Percentiles rank a stretch among this genome's conserved stretches.
Conservation (phyloP, 23 tunicate species). For the Ciona savignyi region DNA sequence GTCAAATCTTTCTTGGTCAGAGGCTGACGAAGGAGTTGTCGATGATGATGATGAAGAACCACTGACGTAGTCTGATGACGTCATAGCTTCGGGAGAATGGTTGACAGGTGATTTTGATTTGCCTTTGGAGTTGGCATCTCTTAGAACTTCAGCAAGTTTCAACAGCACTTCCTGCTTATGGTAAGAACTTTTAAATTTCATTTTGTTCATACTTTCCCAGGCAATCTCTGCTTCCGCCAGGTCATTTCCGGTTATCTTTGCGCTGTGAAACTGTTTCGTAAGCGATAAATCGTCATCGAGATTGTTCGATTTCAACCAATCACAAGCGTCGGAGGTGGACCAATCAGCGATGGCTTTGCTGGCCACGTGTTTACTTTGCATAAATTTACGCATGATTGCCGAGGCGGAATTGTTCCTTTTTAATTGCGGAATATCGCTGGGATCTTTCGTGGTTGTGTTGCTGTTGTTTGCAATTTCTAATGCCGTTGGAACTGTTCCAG, state of each 20-base stretch:
- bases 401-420: background rate
- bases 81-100: slow-evolving; percentile 22
- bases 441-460: background rate
- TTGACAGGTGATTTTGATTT: slow-evolving; percentile 9
- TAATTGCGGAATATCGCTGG: background rate
- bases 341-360: slow-evolving; percentile 20
- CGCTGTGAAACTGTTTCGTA: slow-evolving; percentile 12
- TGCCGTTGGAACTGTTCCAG: background rate
- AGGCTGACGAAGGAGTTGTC: slow-evolving; percentile 4
- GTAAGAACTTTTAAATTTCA: slow-evolving; percentile 13
- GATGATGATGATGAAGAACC: slow-evolving; percentile 32
- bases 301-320: slow-evolving; percentile 21
- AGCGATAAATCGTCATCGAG: slow-evolving; percentile 24
- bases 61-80: slow-evolving; percentile 48
- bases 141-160: slow-evolving; percentile 18
- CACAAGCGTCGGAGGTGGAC: slow-evolving; percentile 42
- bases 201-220: slow-evolving; percentile 21
- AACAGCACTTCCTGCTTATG: slow-evolving; percentile 47
- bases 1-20: background rate
- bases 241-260: slow-evolving; percentile 19
- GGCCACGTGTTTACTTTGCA: slow-evolving; percentile 11
- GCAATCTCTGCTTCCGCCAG: slow-evolving; percentile 32
- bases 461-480: too few species aligned
- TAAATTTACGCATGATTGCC: slow-evolving; percentile 36
- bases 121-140: slow-evolving; percentile 6